Base-by-base conservation (phyloP, 2,113 vertebrate genomes). In the Otis tarda region DNA sequence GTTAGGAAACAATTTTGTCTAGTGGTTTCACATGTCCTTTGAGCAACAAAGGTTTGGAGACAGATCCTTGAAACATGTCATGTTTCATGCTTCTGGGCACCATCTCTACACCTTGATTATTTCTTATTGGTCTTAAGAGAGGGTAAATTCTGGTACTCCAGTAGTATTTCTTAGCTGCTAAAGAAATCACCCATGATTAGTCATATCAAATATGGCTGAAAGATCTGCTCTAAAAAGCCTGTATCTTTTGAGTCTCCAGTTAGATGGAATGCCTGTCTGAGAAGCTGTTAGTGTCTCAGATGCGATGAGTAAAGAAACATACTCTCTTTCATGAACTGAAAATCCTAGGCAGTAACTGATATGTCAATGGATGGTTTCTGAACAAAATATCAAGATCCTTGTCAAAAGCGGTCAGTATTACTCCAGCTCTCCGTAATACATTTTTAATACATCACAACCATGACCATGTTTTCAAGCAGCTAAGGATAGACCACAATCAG, bases 1-100 rank as follows among this genome's bases (percentile, higher is more conserved):
- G 85, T 13, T 92, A 76, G 76, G 49, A 94, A 94, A 79, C 33
- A 81, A 25, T 84, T 89, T 83, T 79, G 43, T 96, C 86, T 76
- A 82, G 80, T 76, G 86, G 94, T n/a, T 89, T 92, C 90, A 68
- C 30, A 19, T 69, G 50, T 69, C 76, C 83, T 93, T 82, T 93
- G 53, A 93, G 74, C 69, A 95, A 57, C 61, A 71, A 55, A 84
- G 65, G 56, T 53, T 71, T 82, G 56, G 65, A 92, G 75, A 73
- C 30, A 63, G 59, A 88, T 86, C 76, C 60, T 84, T 70, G 87
- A 88, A 93, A 83, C 33, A 35, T 22, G 4, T 45, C 67, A 63
- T 57, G 41, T 96, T 94, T 90, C 39, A 56, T 77, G 83, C 50
- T 76, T 64, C 17, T 82, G 37, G 83, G 69, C 86, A 82, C 14